phyloP scores from a whole-genome alignment of 2,113 vertebrate species.

The Globicephala melas region DNA sequence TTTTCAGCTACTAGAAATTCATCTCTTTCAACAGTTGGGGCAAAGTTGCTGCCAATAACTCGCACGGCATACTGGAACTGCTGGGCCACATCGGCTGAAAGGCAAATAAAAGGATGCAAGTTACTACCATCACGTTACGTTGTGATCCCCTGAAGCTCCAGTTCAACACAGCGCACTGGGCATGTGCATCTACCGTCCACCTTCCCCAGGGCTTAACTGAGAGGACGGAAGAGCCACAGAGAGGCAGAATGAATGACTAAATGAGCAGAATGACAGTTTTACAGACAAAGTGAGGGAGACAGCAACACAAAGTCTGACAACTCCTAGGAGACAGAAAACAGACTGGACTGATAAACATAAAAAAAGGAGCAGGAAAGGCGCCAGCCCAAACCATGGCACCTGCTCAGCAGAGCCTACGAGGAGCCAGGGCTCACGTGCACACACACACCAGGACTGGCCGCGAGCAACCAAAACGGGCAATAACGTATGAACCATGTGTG shows the following conservation, averaged over 20 bases:
- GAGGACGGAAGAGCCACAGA: neutral
- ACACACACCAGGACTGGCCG: neutral
- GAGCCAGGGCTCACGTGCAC: no score
- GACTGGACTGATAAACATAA: neutral
- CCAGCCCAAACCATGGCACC: fast-evolving
- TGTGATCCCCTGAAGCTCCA: neutral
- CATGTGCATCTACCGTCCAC: neutral
- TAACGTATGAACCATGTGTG: neutral
- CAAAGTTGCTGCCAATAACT: conserved; percentile 99
- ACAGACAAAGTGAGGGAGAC: neutral
- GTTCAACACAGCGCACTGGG: no score
- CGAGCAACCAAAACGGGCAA: neutral
- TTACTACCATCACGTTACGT: neutral
- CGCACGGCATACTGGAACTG: conserved; percentile 98
- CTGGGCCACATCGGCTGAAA: conserved; percentile 94
- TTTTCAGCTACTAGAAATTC: conserved; percentile 98
- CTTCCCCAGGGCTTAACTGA: neutral
- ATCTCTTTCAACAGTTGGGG: conserved; percentile 96
- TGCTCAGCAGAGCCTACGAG: neutral
- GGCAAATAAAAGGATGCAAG: neutral
- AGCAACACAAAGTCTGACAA: neutral
- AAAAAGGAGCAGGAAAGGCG: no score
- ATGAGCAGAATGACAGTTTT: neutral
- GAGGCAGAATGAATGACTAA: neutral
- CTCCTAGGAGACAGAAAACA: neutral